Evolutionary conservation across 2,113 vertebrate species (phyloP), one percentile per base, ranked within the genome.

Genomic region (Epinephelus fuscoguttatus): DNA sequence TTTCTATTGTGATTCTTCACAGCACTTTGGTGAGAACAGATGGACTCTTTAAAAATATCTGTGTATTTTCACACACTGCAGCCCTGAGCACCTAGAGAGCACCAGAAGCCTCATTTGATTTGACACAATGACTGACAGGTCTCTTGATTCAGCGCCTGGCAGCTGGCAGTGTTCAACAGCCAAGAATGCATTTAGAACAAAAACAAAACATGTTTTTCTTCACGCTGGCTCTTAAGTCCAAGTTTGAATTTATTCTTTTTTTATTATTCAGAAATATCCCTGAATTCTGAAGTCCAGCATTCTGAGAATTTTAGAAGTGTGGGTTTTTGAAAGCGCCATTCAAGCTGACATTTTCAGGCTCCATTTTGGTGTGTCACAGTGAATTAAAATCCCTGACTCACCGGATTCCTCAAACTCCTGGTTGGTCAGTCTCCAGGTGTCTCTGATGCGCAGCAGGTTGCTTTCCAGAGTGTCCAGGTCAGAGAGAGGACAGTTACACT

Each of bases 331-430:
- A 77, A 67, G 77, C 45, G 37, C 40, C 2, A 37, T 61, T 81
- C 52, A 56, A 17, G 56, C 27, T 89, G 87, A 89, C 89, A 92
- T 90, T 91, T 85, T 63, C 42, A 86, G 57, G 47, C 76, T n/a
- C 47, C 1, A 57, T 83, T 75, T 37, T 27, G 4, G 17, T 70
- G 59, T 11, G 49, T 75, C 30, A 50, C 11, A 42, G 18, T 62
- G 59, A 73, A 81, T 91, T 45, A 30, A 81, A 70, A 66, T 42
- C 21, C 59, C 56, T 27, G 17, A 86, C 81, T 88, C 90, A 99
- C 98, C 98, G 72, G 98, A 99, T 78, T 97, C 96, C 81, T 98
- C 97, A 42, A 99, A 99, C 89, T 98, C 97, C 89, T 93, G 75
- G 90, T 96, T 96, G 86, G 96, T 94, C 60, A 86, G 96, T 61